A percentile compares a stretch with the other conserved stretches of the same genome.
Conservation (phyloP, 2,797 vertebrate species). For the Gephyroberyx darwinii region DNA sequence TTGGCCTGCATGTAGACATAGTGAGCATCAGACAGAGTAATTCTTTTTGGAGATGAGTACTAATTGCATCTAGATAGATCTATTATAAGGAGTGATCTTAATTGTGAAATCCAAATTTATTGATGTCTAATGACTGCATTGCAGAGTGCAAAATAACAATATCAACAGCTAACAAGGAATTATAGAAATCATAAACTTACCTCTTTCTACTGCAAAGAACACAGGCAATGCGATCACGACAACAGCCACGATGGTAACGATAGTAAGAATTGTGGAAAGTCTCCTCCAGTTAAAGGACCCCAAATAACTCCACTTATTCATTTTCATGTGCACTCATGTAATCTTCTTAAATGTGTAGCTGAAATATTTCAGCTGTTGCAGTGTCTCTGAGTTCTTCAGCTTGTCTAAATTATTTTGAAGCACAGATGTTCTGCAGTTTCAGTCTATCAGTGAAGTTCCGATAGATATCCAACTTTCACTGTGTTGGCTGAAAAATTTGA, state of each 20-base stretch:
- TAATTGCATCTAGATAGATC: neutral
- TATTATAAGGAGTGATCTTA: neutral
- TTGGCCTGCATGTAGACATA: neutral
- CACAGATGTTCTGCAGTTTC: neutral
- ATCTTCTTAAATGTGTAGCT: conserved; percentile 11
- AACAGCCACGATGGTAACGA: conserved; percentile 19
- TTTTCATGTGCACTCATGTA: conserved; percentile 31
- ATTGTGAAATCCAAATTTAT: neutral
- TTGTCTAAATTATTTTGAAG: neutral
- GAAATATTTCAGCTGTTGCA: conserved; percentile 1
- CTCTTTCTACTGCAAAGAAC: conserved; percentile 35
- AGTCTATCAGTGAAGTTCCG: neutral
- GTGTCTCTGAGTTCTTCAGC: conserved; percentile 13
- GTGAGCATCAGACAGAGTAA: neutral
- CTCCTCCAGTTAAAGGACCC: conserved; percentile 44
- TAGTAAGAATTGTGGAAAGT: conserved; percentile 19
- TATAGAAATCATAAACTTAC: conserved; percentile 49
- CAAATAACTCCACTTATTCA: conserved; percentile 45
- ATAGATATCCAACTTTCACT: neutral
- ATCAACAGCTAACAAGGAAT: neutral
- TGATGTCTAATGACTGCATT: neutral
- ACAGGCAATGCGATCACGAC: conserved; percentile 27
- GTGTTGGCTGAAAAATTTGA: neutral
- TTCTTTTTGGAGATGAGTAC: neutral
- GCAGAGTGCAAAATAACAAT: neutral